Percentiles rank a stretch among this genome's conserved stretches.
Evolutionary conservation across 2,888 invertebrate species (phyloP).

Genomic region (Acheta domesticus): DNA sequence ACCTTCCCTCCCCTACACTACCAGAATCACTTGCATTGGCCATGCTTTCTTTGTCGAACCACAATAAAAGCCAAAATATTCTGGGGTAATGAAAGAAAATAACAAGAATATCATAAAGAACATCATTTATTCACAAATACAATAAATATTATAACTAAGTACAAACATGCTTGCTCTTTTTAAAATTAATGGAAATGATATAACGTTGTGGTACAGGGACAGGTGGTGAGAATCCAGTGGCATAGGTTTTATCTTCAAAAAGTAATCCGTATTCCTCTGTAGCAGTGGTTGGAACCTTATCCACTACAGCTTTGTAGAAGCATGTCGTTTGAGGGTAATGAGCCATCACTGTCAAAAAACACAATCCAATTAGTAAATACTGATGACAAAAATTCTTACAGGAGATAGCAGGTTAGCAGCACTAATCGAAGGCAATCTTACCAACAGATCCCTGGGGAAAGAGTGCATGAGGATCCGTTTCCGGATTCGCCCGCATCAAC

Average conservation of each 20-base stretch:
- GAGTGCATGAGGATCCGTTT: conserved; percentile 86
- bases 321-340: conserved; percentile 98
- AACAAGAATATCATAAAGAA: too few species aligned
- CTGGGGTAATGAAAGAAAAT: too few species aligned
- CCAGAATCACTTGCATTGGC: too few species aligned
- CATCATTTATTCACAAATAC: too few species aligned
- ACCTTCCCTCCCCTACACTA: too few species aligned
- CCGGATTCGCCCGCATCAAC: conserved; percentile 92
- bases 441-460: conserved; percentile 84
- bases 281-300: conserved; percentile 75
- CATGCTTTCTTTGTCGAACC: too few species aligned
- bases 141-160: too few species aligned
- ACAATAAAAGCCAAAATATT: too few species aligned
- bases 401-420: neutral
- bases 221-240: conserved; percentile 91
- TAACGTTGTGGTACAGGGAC: conserved; percentile 93
- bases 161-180: conserved; percentile 41
- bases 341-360: conserved; percentile 72
- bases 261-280: conserved; percentile 90
- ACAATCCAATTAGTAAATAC: neutral
- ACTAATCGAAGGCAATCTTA: conserved; percentile 44
- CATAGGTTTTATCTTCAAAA: conserved; percentile 90
- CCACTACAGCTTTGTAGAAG: conserved; percentile 93
- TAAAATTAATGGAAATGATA: conserved; percentile 69
- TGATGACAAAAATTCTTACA: too few species aligned